phyloP scores from a whole-genome alignment of 53 echinoderm and acorn worm species.

The Echinometra lucunter region DNA sequence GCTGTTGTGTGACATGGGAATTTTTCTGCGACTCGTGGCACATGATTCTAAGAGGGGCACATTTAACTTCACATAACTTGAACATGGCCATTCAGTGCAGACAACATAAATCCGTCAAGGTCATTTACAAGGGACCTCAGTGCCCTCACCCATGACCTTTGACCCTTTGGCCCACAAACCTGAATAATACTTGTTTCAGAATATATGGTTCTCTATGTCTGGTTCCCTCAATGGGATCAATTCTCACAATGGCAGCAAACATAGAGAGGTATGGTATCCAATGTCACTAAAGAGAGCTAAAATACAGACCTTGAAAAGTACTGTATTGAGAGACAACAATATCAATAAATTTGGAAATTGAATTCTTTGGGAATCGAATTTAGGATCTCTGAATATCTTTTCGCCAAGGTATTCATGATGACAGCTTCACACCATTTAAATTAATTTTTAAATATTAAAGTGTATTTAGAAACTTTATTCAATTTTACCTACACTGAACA shows the following conservation, averaged over 20 bases:
- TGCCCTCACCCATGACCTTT: background rate
- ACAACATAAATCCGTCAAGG: background rate
- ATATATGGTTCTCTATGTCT: background rate
- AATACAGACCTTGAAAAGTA: background rate
- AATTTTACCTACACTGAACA: no score
- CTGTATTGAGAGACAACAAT: background rate
- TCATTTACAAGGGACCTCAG: no score
- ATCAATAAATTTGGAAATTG: background rate
- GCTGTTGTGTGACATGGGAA: background rate
- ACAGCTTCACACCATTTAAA: background rate
- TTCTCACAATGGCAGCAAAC: background rate
- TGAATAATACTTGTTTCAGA: background rate
- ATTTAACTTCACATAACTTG: background rate
- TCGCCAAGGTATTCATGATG: background rate
- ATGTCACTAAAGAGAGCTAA: background rate
- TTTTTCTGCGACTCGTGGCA: no score
- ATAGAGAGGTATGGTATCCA: background rate
- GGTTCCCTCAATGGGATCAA: background rate
- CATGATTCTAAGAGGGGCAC: background rate
- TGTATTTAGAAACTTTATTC: no score
- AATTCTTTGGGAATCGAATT: no score
- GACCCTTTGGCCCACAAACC: conserved; percentile 17
- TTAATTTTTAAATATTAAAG: no score
- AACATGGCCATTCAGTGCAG: background rate
- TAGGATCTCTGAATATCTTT: background rate